These are phyloP conservation scores for Orthonyx spaldingii DNA, from an alignment of 2,113 vertebrate species.

Conservation along the genomic window DNA sequence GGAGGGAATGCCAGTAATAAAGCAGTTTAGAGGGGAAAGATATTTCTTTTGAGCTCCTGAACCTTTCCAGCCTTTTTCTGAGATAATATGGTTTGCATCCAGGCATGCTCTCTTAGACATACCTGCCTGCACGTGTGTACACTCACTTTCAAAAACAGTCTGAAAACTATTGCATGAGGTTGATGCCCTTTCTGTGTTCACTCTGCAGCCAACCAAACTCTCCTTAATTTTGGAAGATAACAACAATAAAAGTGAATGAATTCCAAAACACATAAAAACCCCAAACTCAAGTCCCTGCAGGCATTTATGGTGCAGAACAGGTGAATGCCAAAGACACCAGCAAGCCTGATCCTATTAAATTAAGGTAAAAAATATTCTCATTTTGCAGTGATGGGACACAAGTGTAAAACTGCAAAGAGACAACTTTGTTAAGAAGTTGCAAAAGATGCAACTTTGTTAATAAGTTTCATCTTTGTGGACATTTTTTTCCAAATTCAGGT, in stretches of 20 bases:
- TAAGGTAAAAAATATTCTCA: background rate
- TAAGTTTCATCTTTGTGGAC: background rate
- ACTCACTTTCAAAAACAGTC: background rate
- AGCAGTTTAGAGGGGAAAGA: slow-evolving; percentile 87
- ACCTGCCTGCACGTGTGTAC: rapidly evolving
- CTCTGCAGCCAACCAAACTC: background rate
- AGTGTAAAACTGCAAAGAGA: background rate
- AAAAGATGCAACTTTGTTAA: background rate
- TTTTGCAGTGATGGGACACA: background rate
- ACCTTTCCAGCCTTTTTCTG: slow-evolving; percentile 40
- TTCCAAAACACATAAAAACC: background rate
- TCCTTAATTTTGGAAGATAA: background rate
- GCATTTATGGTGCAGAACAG: background rate
- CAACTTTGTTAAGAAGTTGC: background rate
- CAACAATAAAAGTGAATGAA: background rate
- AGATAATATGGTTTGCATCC: slow-evolving; percentile 1
- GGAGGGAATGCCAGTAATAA: slow-evolving; percentile 83
- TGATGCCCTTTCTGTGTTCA: background rate
- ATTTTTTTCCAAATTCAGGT: background rate
- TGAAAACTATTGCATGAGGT: background rate
- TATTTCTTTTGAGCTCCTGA: slow-evolving; percentile 78
- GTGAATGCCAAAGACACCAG: background rate
- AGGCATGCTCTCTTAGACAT: background rate
- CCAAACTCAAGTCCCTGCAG: background rate
- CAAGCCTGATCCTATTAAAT: background rate